Evolutionary conservation across 1,140 invertebrate genomes (phyloP), one percentile per base, ranked within the genome.

Genomic region (Bombus cullumanus): DNA sequence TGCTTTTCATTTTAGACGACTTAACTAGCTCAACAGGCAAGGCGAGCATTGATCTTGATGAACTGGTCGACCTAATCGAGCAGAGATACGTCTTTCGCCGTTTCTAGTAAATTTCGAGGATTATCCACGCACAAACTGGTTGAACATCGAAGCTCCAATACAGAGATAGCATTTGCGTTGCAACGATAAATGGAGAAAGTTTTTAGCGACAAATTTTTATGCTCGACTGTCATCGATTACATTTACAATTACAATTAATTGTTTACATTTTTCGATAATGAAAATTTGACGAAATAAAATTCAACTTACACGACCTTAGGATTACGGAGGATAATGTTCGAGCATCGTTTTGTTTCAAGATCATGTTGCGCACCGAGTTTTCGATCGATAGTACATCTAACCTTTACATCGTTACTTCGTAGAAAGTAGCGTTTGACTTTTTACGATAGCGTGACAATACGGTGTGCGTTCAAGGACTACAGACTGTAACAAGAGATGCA

Each of bases 21-120:
- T 68, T 62, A 79, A 68, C 77, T 28, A 47, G 62, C 31, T n/a
- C 34, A 79, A 79, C 62, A n/a, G 39, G 37, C 37, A n/a, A 59
- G 37, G 3, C 76, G 59, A 79, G 41, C 41, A 78, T 68, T 39
- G 77, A 79, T 79, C 41, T n/a, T 66, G 41, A 79, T 62, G n/a
- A 34, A 22, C 22, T 13, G 39, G 5, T 53, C 47, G 47, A 22
- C 47, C 47, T 79, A 79, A 81, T 81, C 69, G 39, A 8, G 2
- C 39, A 39, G 12, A 39, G 64, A 68, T 43, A 79, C 8, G 31
- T 68, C 41, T 68, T 47, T 31, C 15, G 22, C 39, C n/a, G 25
- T 34, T 22, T 37, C 75, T 39, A 57, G 15, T 31, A 5, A 47
- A 37, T 22, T 15, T 43, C 13, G 41, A 47, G 41, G 9, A 43